Percentiles rank a stretch among this genome's conserved stretches.
phyloP scores from a whole-genome alignment of 2,797 vertebrate species.

The Falco novaeseelandiae region DNA sequence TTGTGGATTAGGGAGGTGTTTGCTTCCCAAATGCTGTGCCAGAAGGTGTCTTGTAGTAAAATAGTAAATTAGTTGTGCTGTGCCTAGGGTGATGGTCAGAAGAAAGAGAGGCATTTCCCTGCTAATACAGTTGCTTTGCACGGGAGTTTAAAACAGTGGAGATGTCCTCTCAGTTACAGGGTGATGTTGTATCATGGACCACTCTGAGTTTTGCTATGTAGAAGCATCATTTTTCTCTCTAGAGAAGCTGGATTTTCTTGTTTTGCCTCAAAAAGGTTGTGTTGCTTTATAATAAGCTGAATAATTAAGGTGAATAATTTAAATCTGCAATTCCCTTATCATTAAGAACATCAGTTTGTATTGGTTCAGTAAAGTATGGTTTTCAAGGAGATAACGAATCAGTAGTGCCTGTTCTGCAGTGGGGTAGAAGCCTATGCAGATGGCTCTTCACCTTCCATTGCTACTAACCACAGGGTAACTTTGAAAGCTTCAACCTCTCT shows the following conservation, averaged over 20 bases:
- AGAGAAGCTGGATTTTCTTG: neutral
- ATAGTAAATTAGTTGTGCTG: neutral
- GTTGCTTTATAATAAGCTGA: neutral
- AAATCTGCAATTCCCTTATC: neutral
- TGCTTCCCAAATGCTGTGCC: neutral
- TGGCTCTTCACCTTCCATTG: constrained; percentile 3
- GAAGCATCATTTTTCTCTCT: neutral
- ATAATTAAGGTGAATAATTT: neutral
- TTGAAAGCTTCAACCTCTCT: neutral
- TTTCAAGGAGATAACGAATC: neutral
- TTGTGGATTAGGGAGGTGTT: neutral
- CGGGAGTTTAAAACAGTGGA: neutral
- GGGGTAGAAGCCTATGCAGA: neutral
- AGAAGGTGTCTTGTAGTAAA: neutral
- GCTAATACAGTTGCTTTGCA: neutral
- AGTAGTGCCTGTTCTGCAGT: neutral
- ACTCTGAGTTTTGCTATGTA: neutral
- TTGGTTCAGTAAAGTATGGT: neutral
- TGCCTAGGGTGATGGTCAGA: neutral
- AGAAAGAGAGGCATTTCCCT: neutral
- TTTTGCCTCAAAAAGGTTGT: neutral
- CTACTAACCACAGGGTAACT: neutral
- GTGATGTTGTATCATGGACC: fast-evolving
- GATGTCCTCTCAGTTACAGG: neutral
- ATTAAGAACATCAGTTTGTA: neutral